Base-by-base conservation (phyloP, 37 sponge, comb jelly and placozoan species). In the Amphimedon queenslandica region DNA sequence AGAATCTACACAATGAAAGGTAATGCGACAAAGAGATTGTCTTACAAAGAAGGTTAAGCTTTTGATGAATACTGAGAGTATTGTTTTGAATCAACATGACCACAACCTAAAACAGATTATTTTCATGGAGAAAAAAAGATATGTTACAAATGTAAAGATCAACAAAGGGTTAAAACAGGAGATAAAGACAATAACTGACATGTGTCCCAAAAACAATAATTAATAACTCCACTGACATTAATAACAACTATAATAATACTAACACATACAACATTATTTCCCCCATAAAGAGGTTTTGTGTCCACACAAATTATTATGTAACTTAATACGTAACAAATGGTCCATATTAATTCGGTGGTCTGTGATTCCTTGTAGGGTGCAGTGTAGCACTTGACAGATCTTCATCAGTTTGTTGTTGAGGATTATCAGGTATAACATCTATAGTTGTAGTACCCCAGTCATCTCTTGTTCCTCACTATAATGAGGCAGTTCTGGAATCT, bases 61-160 rank as follows among this genome's bases (percentile, higher is more conserved):
- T 1, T 4, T 60, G 42, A 60, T 60, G 28, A 63, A 38, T 20
- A 58, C 29, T 34, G 1, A 30, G 10, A 68, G 78, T 33, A 39
- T 77, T 37, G 23, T 33, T 20, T n/a, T 77, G 23, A 56, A 77
- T 77, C 57, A 67, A 6, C 27, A 30, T 4, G 30, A 30, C n/a
- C 78, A 67, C 39, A 68, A 77, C 47, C 25, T 77, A 35, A 55
- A 29, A 4, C 25, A 40, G 33, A 68, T 43, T 37, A 68, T 43
- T 40, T 25, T 75, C n/a, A 29, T 75, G 28, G 57, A 77, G 37
- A 4, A 42, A 13, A 13, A 47, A 47, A 47, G n/a, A n/a, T n/a
- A n/a, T n/a, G n/a, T 47, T 47, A 47, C 13, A 18, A 47, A 47
- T 47, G 53, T 8, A 47, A 18, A 47, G 53, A 47, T 47, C 8